Evolutionary conservation across 2,113 vertebrate species (phyloP), one percentile per base, ranked within the genome.

Genomic region (Gavia stellata): DNA sequence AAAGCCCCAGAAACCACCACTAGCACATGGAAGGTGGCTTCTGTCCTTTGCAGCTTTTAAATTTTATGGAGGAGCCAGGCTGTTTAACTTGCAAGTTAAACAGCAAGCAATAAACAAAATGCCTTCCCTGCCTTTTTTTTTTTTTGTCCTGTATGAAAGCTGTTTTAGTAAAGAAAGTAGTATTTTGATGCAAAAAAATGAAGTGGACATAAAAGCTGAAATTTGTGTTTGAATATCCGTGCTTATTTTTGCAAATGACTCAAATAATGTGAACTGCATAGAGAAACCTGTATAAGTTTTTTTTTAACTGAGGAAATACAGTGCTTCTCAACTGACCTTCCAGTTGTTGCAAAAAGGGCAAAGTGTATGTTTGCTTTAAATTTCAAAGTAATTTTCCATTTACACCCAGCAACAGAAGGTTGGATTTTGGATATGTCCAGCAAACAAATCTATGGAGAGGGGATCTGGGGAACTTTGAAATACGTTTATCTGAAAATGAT

Each of bases 281-380:
- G 23, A 78, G 58, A 82, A 90, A 56, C 21, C 12, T 6, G 3
- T 18, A 25, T 62, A 24, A 38, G n/a, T 12, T 72, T 94, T 12
- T 72, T 94, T 82, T 90, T 15, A 80, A 18, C 15, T 34, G 53
- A 81, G 45, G 45, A 88, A 82, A 47, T 17, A 53, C 12, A 14
- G 50, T 18, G 12, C 63, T 88, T 77, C n/a, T 73, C 77, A 86
- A 29, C 45, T 92, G 75, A 77, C 68, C 72, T 88, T 73, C 15
- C 34, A 70, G 59, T 26, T 73, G 36, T 40, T 83, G 55, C 80
- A 88, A 73, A 55, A 91, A 81, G 72, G 83, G 14, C 80, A 66
- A 96, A 93, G 71, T 80, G 50, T 86, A 73, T 94, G 53, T 91
- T 97, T 96, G 62, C 71, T 92, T 86, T 88, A 44, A 65, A 88